phyloP scores from a whole-genome alignment of 2,797 vertebrate species.

The Hirundo rustica region DNA sequence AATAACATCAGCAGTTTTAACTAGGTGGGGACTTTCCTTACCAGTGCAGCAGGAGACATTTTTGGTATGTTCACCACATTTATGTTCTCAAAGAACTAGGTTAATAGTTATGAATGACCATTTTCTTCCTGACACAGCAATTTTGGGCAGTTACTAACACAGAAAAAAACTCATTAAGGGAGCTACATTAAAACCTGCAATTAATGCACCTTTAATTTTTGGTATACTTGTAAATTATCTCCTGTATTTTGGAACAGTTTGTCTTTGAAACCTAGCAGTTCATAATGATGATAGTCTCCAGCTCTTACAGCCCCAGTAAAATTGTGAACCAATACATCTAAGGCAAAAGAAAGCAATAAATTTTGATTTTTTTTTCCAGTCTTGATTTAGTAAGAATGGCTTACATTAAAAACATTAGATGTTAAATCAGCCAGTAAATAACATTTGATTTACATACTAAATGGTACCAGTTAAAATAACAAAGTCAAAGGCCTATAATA shows the following conservation, averaged over 20 bases:
- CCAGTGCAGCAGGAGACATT: background rate
- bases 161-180: background rate
- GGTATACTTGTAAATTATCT: background rate
- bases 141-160: background rate
- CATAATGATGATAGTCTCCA: background rate
- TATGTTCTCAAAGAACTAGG: background rate
- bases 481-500: background rate
- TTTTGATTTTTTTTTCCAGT: background rate
- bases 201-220: background rate
- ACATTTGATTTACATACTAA: background rate
- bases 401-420: background rate
- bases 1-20: background rate
- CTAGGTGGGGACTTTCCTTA: background rate
- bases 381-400: background rate
- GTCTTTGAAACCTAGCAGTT: background rate
- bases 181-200: background rate
- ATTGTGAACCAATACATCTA: background rate
- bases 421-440: slow-evolving; percentile 10
- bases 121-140: background rate
- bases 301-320: background rate
- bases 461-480: background rate
- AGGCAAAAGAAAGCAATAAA: background rate
- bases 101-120: background rate
- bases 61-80: background rate
- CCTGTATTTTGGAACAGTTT: background rate